Base-by-base conservation (phyloP, 2,888 invertebrate species). In the Entomobrya proxima region DNA sequence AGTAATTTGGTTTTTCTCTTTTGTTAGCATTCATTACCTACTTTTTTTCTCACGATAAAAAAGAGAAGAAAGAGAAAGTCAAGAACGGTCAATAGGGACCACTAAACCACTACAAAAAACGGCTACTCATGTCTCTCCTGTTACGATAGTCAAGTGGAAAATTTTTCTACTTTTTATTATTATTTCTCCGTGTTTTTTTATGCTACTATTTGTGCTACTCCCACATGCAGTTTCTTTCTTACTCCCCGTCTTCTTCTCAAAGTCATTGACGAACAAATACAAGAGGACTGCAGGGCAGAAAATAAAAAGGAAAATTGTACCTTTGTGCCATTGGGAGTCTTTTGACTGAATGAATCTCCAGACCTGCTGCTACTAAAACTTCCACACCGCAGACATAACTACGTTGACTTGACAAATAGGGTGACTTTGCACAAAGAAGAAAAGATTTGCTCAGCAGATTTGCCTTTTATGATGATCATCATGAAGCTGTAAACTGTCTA, bases 31-130 rank as follows among this genome's bases (percentile, higher is more conserved):
- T 52, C 52, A 75, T 75, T 75, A 3, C 30, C 52, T 75, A 35
- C 24, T 50, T 75, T 75, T 74, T 74, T 30, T 50, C 50, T 50
- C 74, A 74, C 35, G 52, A 52, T 32, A n/a, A 24, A 27, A 30
- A 64, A 32, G n/a, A 44, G n/a, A 40, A 77, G 50, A 76, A 35
- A 79, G 79, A 79, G 79, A 79, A 79, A 79, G 79, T 79, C 79
- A 79, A 79, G 67, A 79, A 67, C 67, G 61, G 79, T 27, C 77
- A 78, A 64, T 32, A 35, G 61, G 61, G 61, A 64, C 61, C 1
- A 64, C 61, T 18, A 11, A n/a, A n/a, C 27, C n/a, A 37, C 6
- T 50, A 74, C 30, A 74, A 67, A 15, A 44, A 55, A 27, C 21
- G 61, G 18, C 32, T 18, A 64, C 35, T 61, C 35, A 35, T 64